Conservation (phyloP, 1,140 invertebrate genomes). For the Rhyacophila brunnea region DNA sequence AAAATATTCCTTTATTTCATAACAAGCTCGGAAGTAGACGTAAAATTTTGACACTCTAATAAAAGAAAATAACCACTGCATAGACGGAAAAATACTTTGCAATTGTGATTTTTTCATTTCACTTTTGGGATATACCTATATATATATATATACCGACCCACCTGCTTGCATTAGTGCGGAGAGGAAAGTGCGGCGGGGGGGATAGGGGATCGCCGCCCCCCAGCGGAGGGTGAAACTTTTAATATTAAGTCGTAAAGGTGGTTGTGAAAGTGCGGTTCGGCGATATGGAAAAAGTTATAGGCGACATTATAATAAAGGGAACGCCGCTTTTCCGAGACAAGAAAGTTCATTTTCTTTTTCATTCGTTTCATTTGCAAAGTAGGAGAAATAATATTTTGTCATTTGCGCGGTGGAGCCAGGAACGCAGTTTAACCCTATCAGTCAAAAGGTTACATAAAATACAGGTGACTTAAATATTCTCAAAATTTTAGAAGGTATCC, state of each 20-base stretch:
- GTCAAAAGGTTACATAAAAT: no score
- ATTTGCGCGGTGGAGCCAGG: background rate
- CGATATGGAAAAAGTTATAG: slow-evolving; percentile 24
- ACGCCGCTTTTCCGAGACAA: slow-evolving; percentile 10
- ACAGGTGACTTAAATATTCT: no score
- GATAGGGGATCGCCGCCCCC: background rate
- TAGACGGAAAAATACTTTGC: no score
- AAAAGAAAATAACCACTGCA: no score
- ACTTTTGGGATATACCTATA: no score
- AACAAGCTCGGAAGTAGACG: no score
- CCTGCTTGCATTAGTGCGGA: background rate
- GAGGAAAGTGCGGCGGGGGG: background rate
- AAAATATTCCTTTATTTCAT: no score
- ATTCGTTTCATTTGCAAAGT: background rate
- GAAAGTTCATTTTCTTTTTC: slow-evolving; percentile 17
- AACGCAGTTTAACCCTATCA: background rate
- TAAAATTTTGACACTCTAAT: no score
- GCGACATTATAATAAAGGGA: slow-evolving; percentile 19
- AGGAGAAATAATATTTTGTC: slow-evolving; percentile 18
- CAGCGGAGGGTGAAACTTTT: slow-evolving; percentile 4
- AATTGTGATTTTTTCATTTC: no score
- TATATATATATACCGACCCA: no score
- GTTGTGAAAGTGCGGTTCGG: slow-evolving; percentile 12
- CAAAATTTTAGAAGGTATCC: no score
- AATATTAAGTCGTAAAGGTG: slow-evolving; percentile 24